Percentiles rank a stretch among this genome's conserved stretches.
These are phyloP conservation scores for Drosophila littoralis DNA, from an alignment of 1,140 invertebrate species.

Conservation along the genomic window DNA sequence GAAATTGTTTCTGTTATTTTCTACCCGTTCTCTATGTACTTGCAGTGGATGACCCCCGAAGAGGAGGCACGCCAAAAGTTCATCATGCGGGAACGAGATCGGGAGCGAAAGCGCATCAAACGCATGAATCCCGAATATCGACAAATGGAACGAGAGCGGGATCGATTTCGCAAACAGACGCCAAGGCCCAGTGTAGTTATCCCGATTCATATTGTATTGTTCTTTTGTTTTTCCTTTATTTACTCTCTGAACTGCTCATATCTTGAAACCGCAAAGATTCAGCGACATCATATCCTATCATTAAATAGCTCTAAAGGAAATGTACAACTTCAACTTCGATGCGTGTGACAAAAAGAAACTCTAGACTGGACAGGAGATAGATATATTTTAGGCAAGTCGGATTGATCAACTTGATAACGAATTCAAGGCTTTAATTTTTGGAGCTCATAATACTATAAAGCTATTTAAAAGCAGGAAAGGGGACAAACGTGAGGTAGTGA, in stretches of 20 bases:
- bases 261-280: slow-evolving; percentile 13
- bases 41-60: slow-evolving; percentile 81
- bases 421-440: too few relatives aligned
- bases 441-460: too few relatives aligned
- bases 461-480: too few relatives aligned
- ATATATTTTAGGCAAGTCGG: neutral
- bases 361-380: neutral
- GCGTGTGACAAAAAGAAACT: slow-evolving; percentile 6
- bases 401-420: too few relatives aligned
- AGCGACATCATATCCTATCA: neutral
- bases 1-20: slow-evolving; percentile 33
- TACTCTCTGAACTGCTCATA: neutral
- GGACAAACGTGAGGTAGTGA: too few relatives aligned
- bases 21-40: slow-evolving; percentile 64
- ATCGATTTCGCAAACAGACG: slow-evolving; percentile 78
- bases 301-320: slow-evolving; percentile 16
- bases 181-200: slow-evolving; percentile 79
- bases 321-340: slow-evolving; percentile 39
- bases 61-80: slow-evolving; percentile 79
- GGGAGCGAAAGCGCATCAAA: slow-evolving; percentile 75
- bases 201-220: slow-evolving; percentile 47
- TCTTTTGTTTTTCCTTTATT: slow-evolving; percentile 14
- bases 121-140: slow-evolving; percentile 77
- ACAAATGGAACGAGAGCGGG: slow-evolving; percentile 74
- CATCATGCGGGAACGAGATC: slow-evolving; percentile 76